Evolutionary conservation across 2,113 vertebrate genomes (phyloP), one percentile per base, ranked within the genome.

Genomic region (Mobula hypostoma): DNA sequence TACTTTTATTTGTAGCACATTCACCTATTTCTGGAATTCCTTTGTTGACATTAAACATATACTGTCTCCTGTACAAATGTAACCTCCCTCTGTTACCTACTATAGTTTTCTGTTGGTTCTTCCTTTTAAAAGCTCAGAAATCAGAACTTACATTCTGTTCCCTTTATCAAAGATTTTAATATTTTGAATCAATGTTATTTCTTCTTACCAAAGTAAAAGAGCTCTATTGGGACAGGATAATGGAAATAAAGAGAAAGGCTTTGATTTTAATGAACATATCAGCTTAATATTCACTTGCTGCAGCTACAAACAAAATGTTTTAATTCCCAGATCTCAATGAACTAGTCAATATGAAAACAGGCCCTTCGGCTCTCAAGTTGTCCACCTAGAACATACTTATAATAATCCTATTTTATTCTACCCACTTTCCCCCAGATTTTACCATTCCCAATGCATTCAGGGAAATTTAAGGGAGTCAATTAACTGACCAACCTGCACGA

Each of bases 121-220:
- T 63, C 15, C 61, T 70, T 68, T 91, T 36, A 96, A 96, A 95
- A 95, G 95, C 96, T 96, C 95, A 95, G 95, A 95, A 96, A 95
- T 95, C 94, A 94, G 94, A 96, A 95, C 95, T 94, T 95, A 91
- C 94, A 96, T 96, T 96, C 95, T 96, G 95, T 94, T 96, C 94
- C 94, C 94, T 95, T 83, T 96, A 95, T 95, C 95, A 94, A 95
- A 95, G 95, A 95, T 80, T 32, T 48, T 87, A 63, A 29, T 94
- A 79, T 94, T 0, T 93, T 48, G 48, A 48, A 48, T 48, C 48
- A 48, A 48, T 4, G 48, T 48, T 48, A 48, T 48, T 48, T 48
- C 48, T 48, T 48, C 48, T 48, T 48, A 48, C 48, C 48, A 48
- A 48, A 48, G 48, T 48, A 48, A 48, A 48, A 48, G 48, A 48